These are phyloP conservation scores for Noctua comes DNA, from an alignment of 2,888 invertebrate species.

Conservation along the genomic window DNA sequence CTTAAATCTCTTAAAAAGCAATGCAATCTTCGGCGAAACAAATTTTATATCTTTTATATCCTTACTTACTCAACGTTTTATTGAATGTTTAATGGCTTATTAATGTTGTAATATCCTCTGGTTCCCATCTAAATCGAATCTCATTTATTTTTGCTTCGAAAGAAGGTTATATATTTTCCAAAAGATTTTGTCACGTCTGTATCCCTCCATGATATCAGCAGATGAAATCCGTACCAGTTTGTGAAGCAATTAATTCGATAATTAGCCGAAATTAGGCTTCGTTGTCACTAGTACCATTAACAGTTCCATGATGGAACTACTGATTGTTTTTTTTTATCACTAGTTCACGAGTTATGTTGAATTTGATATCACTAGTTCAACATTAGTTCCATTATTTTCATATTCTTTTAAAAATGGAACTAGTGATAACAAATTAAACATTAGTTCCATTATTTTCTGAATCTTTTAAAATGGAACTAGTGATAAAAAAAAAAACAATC, in stretches of 20 bases:
- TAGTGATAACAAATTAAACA: too few species aligned
- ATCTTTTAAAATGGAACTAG: too few species aligned
- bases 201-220: background rate
- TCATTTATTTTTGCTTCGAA: slow-evolving; percentile 21
- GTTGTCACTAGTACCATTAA: too few species aligned
- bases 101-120: slow-evolving; percentile 48
- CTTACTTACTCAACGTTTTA: slow-evolving; percentile 36
- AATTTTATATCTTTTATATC: slow-evolving; percentile 22
- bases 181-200: slow-evolving; percentile 4
- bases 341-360: too few species aligned
- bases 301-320: too few species aligned
- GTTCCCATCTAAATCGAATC: slow-evolving; percentile 27
- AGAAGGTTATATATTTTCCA: background rate
- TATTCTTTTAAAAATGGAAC: too few species aligned
- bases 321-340: too few species aligned
- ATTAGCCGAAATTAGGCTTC: background rate
- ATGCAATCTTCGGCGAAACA: slow-evolving; percentile 27
- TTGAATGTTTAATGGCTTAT: slow-evolving; percentile 22
- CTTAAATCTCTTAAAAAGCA: slow-evolving; percentile 7
- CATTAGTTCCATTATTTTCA: too few species aligned
- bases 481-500: too few species aligned
- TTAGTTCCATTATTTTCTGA: too few species aligned
- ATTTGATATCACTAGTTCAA: too few species aligned
- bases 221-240: background rate
- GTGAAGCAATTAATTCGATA: background rate